A percentile compares a stretch with the other conserved stretches of the same genome.
Conservation (phyloP, 2,888 invertebrate genomes). For the Ormyrus thymus region DNA sequence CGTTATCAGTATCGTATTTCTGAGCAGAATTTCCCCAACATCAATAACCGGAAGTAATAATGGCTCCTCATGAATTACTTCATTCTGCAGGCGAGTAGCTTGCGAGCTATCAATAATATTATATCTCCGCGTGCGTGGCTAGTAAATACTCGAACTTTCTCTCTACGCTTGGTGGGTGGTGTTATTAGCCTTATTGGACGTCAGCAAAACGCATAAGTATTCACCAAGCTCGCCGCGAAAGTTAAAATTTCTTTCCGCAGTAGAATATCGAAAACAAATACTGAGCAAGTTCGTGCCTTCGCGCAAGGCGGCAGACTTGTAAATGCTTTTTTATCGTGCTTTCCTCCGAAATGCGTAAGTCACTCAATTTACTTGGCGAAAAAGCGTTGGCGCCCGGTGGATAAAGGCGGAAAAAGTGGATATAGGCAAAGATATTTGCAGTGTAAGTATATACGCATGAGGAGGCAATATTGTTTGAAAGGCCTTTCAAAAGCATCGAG, state of each 20-base stretch:
- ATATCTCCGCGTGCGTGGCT: constrained; percentile 27
- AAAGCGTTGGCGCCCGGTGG: background rate
- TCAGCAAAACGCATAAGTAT: constrained; percentile 8
- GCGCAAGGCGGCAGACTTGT: background rate
- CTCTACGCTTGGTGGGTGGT: background rate
- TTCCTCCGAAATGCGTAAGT: background rate
- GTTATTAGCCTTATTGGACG: constrained; percentile 10
- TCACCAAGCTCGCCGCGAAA: background rate
- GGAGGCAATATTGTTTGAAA: constrained; percentile 46
- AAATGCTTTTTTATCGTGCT: constrained; percentile 2
- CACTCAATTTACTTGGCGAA: constrained; percentile 1
- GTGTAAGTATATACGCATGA: background rate
- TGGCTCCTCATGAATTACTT: constrained; percentile 55
- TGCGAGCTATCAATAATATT: constrained; percentile 52
- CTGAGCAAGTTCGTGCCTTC: background rate
- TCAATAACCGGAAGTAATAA: constrained; percentile 57
- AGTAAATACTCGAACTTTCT: constrained; percentile 37
- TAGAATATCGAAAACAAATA: constrained; percentile 7
- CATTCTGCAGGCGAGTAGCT: constrained; percentile 45
- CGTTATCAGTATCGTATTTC: constrained; percentile 56
- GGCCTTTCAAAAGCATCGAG: constrained; percentile 32
- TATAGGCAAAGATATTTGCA: too few species aligned
- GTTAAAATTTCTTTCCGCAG: constrained; percentile 17
- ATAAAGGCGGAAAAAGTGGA: too few species aligned
- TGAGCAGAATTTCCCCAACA: constrained; percentile 47